These are phyloP conservation scores for Lycorma delicatula DNA, from an alignment of 1,140 invertebrate species.

Conservation along the genomic window DNA sequence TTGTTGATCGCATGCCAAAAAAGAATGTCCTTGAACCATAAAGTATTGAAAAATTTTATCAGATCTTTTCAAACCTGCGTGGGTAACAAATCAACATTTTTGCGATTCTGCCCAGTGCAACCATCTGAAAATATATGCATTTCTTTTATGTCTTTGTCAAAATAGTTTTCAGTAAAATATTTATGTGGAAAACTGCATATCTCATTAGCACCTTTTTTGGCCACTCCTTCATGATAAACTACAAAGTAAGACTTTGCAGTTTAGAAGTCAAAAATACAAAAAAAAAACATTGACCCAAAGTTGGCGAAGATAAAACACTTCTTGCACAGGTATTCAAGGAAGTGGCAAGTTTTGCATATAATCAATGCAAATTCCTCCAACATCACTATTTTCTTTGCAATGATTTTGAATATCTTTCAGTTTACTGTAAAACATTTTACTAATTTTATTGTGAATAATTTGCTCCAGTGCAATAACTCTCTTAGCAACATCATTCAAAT, in stretches of 20 bases:
- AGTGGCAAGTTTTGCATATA: constrained; percentile 12
- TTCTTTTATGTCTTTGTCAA: too few species aligned
- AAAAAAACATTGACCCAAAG: constrained; percentile 9
- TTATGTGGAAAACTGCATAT: too few species aligned
- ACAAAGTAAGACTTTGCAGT: constrained; percentile 4
- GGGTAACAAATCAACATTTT: too few species aligned
- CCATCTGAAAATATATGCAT: too few species aligned
- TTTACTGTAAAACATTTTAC: constrained; percentile 29
- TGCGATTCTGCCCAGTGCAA: too few species aligned
- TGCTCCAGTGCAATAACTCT: constrained; percentile 29
- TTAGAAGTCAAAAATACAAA: constrained; percentile 11
- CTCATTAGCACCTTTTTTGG: background rate
- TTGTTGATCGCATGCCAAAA: too few species aligned
- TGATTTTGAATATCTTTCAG: background rate
- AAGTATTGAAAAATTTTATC: too few species aligned
- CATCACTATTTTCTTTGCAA: background rate
- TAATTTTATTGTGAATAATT: constrained; percentile 23
- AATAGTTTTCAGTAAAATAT: too few species aligned
- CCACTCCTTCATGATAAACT: background rate
- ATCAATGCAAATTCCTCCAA: background rate
- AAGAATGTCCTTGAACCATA: too few species aligned
- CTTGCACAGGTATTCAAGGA: constrained; percentile 11
- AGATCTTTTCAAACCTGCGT: too few species aligned
- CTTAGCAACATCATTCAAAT: constrained; percentile 25
- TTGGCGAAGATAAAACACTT: constrained; percentile 7